Percentiles rank a stretch among this genome's conserved stretches.
These are phyloP conservation scores for Phrynocephalus vlangalii DNA, from an alignment of 2,797 vertebrate species.

Conservation along the genomic window DNA sequence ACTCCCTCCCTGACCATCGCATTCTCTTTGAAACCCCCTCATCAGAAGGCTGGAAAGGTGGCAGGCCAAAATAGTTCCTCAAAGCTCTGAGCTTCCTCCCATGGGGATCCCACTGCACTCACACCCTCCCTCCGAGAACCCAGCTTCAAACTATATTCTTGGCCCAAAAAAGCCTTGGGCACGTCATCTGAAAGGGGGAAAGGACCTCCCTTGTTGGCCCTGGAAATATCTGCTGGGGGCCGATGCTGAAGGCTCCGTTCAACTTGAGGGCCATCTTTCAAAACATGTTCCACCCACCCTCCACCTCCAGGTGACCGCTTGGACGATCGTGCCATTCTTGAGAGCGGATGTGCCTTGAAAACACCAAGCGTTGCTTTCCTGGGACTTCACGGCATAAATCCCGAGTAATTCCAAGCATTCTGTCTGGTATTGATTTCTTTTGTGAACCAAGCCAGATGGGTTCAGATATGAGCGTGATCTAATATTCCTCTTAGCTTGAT, in stretches of 20 bases:
- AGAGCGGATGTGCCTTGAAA: conserved; percentile 68
- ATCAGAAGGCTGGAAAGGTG: too few species aligned
- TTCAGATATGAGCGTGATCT: conserved; percentile 78
- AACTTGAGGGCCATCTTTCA: not conserved
- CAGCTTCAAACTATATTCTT: not conserved
- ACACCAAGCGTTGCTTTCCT: conserved; percentile 67
- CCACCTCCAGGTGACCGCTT: not conserved
- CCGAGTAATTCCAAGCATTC: conserved; percentile 66
- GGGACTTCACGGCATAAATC: conserved; percentile 75
- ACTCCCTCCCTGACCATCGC: too few species aligned
- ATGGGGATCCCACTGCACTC: too few species aligned
- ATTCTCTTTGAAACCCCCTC: too few species aligned
- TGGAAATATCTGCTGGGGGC: not conserved
- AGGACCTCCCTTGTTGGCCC: not conserved
- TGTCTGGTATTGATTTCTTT: conserved; percentile 77
- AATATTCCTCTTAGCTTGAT: conserved; percentile 79
- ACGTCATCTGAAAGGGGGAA: not conserved
- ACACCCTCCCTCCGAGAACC: too few species aligned
- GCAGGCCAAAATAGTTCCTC: too few species aligned
- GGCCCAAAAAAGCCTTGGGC: not conserved
- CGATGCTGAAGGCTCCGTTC: too few species aligned
- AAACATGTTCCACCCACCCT: not conserved
- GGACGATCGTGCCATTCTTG: not conserved
- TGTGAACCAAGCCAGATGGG: conserved; percentile 75
- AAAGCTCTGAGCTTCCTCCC: too few species aligned